Evolutionary conservation across 2,113 vertebrate species (phyloP).

Genomic region (Himantopus leucocephalus): DNA sequence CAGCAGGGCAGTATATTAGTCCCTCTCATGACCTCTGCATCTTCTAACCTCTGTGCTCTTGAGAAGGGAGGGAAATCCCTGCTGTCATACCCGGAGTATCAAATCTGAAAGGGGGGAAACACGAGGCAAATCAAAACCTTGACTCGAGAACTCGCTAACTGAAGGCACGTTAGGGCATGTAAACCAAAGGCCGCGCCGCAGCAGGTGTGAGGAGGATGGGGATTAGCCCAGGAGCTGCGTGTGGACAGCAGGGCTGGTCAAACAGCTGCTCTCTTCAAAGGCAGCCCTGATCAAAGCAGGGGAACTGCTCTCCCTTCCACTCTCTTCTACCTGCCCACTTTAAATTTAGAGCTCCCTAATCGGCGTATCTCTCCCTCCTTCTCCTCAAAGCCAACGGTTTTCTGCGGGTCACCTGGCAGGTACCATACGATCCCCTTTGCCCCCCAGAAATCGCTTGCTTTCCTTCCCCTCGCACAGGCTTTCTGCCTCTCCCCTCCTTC

Average conservation of each 20-base stretch:
- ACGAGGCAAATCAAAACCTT: background rate
- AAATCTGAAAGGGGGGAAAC: background rate
- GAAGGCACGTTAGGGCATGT: fast-evolving
- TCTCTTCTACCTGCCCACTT: background rate
- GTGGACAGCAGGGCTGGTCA: background rate
- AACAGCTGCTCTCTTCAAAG: background rate
- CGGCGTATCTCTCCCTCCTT: background rate
- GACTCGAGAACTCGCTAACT: background rate
- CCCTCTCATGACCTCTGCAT: background rate
- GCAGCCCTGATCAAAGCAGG: background rate
- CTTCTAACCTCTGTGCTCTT: background rate
- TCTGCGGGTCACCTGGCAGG: background rate
- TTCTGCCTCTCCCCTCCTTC: background rate
- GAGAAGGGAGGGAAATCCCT: background rate
- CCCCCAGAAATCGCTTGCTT: background rate
- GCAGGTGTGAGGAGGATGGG: background rate
- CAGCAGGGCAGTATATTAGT: background rate
- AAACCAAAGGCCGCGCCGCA: background rate
- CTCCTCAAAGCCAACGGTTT: background rate
- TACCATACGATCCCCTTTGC: background rate
- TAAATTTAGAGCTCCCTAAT: background rate
- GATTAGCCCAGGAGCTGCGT: background rate
- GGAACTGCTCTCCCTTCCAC: background rate
- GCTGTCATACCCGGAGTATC: background rate
- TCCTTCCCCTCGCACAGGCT: background rate